Base-by-base conservation (phyloP, 2,113 vertebrate species). In the Chlorodrepanis virens region DNA sequence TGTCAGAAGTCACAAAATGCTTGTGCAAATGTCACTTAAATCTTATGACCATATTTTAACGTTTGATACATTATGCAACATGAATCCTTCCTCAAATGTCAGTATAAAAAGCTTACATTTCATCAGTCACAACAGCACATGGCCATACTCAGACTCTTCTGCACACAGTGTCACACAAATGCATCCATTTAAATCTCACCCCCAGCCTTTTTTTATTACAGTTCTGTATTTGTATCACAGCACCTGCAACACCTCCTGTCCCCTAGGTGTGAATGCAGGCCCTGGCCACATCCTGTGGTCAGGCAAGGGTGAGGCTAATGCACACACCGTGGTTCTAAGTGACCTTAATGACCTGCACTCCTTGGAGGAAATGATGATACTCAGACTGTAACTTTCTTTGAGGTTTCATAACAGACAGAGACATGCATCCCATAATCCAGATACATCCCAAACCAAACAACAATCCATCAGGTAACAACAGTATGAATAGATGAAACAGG, bases 141-240 rank as follows among this genome's bases (percentile, higher is more conserved):
- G 28, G 31, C 3, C 4, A 0, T 18, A 67, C 31, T 71, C 33
- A 81, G 25, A 39, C 37, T 47, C n/a, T 47, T 47, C 14, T 71
- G 33, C 29, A 69, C 10, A 13, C 4, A 3, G 16, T 23, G n/a
- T 35, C 61, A 57, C 39, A 71, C 29, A 92, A 89, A 80, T 6
- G 19, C 6, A n/a, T 5, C 6, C 20, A 68, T 9, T 59, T 4
- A 47, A 47, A 70, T 77, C 64, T 69, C 14, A 81, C 8, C 29
- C 59, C n/a, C 44, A 85, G 49, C 10, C 23, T 31, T 12, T 22
- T 20, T 31, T 12, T 35, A n/a, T 50, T 42, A 15, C 29, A 27
- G n/a, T 13, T 44, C 24, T 19, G 13, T 12, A 19, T 49, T 23
- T 21, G 6, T 8, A 45, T 12, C 60, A 18, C 0, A 0, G 53